Base-by-base conservation (phyloP, 2,113 vertebrate species). In the Cochlearius cochlearius region DNA sequence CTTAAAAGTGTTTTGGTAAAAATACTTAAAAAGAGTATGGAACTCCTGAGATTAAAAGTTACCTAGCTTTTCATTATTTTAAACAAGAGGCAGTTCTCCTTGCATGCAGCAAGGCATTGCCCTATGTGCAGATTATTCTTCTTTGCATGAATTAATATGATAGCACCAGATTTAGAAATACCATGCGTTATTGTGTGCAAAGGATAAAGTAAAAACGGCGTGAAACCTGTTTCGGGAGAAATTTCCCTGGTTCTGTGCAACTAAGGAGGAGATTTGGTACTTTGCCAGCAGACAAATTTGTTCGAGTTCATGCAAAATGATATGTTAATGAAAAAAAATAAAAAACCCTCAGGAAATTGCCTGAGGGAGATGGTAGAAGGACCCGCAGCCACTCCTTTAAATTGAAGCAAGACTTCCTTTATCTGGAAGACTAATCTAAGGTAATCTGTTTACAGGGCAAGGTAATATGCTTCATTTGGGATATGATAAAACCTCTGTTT, bases 401-500 rank as follows among this genome's bases (percentile, higher is more conserved):
- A 58, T 2, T 73, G 43, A 59, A 68, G 21, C 15, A 55, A 63
- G n/a, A 10, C 6, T 82, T 59, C 15, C 9, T 10, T 68, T 73
- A 36, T 21, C n/a, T 69, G 25, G n/a, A 69, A 77, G 32, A 60
- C 32, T 69, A n/a, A 63, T 52, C 47, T 56, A 36, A 34, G 15
- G 16, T 64, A 60, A 58, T 76, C 22, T 38, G 6, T 85, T 90
- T 49, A 39, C 25, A 81, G 13, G 58, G 9, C 12, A 59, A 81
- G 29, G 12, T 56, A 74, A 55, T 82, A 32, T 27, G 14, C 30
- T 78, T 78, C 14, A 74, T 26, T 20, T 56, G 14, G 4, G 1
- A 27, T 47, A 47, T 27, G 9, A 62, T 49, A 79, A 79, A 76
- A 2, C 1, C 4, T n/a, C 32, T 17, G 13, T 0, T 7, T 39